Evolutionary conservation across 2,888 invertebrate species (phyloP), one percentile per base, ranked within the genome.

Genomic region (Apotomis capreana): DNA sequence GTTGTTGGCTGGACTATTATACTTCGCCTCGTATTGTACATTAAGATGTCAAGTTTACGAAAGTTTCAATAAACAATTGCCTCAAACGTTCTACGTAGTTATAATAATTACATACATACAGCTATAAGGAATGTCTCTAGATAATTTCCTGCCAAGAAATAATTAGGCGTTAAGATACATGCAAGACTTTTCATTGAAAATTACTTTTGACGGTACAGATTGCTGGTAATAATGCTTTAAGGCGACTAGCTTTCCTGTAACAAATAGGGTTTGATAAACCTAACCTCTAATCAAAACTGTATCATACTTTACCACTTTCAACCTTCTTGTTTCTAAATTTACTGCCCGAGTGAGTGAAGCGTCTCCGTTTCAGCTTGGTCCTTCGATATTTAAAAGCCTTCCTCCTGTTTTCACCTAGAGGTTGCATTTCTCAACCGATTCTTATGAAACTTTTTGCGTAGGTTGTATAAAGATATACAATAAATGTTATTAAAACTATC

Each of bases 111-210:
- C 5, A 26, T 36, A 57, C 10, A 36, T 12, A 55, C 26, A 10
- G 49, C 10, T 10, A 44, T 49, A 49, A 78, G 77, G 81, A 80
- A 79, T 76, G 79, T 82, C 37, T 52, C 3, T 46, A 26, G 10
- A 13, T 61, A 46, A 62, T 81, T 80, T 77, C 75, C 71, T 77
- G 75, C 78, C 79, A 82, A 80, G 76, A 64, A 59, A 69, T 81
- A 84, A 82, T 81, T 77, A 76, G 64, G 72, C 75, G 76, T 62
- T 73, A 73, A 75, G 76, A 67, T 55, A 70, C 15, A 40, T 15
- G 15, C 51, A 57, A n/a, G 37, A 36, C 61, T 72, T 68, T 58
- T 72, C 70, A 74, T 62, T 65, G 64, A 74, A 75, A 78, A 77
- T 76, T 73, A 57, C 74, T 72, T 62, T 74, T 73, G 76, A 75